Base-by-base conservation (phyloP, 1,140 invertebrate species). In the Zaprionus davidi region DNA sequence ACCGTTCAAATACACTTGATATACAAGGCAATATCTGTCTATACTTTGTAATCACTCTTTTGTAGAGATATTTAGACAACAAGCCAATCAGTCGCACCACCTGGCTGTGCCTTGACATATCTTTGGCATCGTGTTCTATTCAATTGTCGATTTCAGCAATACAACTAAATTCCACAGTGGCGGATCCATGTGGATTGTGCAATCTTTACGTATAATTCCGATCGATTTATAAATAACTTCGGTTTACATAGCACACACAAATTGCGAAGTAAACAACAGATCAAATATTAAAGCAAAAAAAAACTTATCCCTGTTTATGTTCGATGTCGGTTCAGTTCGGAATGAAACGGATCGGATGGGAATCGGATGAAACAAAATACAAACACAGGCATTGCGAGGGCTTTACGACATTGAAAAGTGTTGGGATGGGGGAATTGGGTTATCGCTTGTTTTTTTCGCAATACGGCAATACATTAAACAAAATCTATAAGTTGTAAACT, bases 191-290 rank as follows among this genome's bases (percentile, higher is more conserved):
- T 62, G 38, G 64, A 66, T 79, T 79, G 74, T 58, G 74, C 64
- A 79, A 79, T 76, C 36, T 71, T 44, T 73, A 36, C 44, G 51
- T 67, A 60, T 72, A 51, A 70, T 70, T 80, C 70, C 70, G 66
- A 78, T 70, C 70, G 49, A 77, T 66, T 78, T 80, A 80, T 70
- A 80, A 80, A 80, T 80, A 80, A 65, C 65, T 70, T 74, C 22
- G 70, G 78, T 80, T 80, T 80, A 80, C 70, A 80, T 66, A 80
- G 75, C 41, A 46, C n/a, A 46, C 75, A 74, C 78, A 51, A 70
- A 70, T 80, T 74, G 75, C 71, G 75, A 66, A 69, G 63, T 80
- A 80, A 80, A 80, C 75, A 80, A 67, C 73, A 63, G 77, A 26
- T 79, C 73, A 58, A 71, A 66, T 56, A 75, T 73, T 79, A 56